Base-by-base conservation (phyloP, 2,888 invertebrate genomes). In the Liopterus haemorrhoidalis region DNA sequence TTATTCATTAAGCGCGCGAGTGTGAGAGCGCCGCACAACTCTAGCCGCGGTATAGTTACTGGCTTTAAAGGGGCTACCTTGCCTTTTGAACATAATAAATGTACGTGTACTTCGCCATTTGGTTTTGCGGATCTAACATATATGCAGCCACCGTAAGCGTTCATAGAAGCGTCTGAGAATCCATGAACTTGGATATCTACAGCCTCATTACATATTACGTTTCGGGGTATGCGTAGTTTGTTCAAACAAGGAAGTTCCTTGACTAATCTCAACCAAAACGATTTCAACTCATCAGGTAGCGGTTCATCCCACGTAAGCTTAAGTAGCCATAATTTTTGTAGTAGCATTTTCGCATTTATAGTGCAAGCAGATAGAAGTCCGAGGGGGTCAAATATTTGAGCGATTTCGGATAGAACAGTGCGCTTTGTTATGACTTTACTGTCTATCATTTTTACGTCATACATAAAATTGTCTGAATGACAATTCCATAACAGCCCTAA, bases 101-200 rank as follows among this genome's bases (percentile, higher is more conserved):
- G 27, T 9, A 31, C 24, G 2, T 30, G 11, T 8, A 37, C 2
- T 8, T 37, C 8, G 6, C 27, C 8, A 12, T 27, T 28, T 9
- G 33, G 8, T 35, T 48, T 31, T n/a, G 22, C 40, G n/a, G 50
- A 43, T n/a, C 43, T 2, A 9, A 52, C n/a, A n/a, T n/a, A n/a
- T n/a, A n/a, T n/a, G n/a, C n/a, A n/a, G n/a, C n/a, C n/a, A n/a
- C n/a, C n/a, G n/a, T n/a, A n/a, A n/a, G n/a, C n/a, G n/a, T n/a
- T n/a, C n/a, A n/a, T n/a, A n/a, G n/a, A n/a, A n/a, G 51, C 52
- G 36, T 57, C 57, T 5, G 46, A 49, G 38, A 58, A 58, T 2
- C 54, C 53, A 36, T 56, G 57, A 5, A 58, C 8, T 43, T 54
- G 37, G 11, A 49, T 32, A n/a, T 12, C 9, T 9, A 22, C 21